Evolutionary conservation across 2,888 invertebrate genomes (phyloP).

Genomic region (Panzeria rudis): DNA sequence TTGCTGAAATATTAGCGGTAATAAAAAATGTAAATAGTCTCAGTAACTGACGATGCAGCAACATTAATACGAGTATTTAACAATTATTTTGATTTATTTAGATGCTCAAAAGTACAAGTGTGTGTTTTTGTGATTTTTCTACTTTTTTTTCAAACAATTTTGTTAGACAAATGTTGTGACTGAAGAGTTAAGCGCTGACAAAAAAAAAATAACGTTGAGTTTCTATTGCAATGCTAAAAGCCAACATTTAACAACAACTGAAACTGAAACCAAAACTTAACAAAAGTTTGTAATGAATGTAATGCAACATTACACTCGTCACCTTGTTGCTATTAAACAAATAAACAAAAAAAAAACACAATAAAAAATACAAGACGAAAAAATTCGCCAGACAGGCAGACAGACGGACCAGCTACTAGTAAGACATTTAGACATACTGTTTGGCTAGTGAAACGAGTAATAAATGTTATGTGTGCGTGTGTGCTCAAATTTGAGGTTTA

Average conservation of each 20-base stretch:
- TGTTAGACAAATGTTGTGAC: conserved; percentile 42
- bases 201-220: conserved; percentile 10
- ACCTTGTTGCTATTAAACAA: conserved; percentile 64
- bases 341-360: conserved; percentile 6
- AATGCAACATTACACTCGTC: conserved; percentile 74
- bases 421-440: not conserved
- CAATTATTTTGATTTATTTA: conserved; percentile 49
- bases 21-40: conserved; percentile 20
- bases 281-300: conserved; percentile 61
- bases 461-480: not conserved
- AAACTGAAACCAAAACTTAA: conserved; percentile 56
- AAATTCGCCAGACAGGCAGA: not conserved
- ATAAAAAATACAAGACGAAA: not conserved
- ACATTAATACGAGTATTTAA: conserved; percentile 51
- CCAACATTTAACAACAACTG: conserved; percentile 42
- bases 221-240: conserved; percentile 46
- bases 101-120: not conserved
- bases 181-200: conserved; percentile 35
- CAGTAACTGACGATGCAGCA: conserved; percentile 29
- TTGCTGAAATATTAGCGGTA: conserved; percentile 42
- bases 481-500: conserved; percentile 5
- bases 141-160: conserved; percentile 6
- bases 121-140: not conserved
- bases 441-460: conserved; percentile 1
- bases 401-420: not conserved